phyloP scores from a whole-genome alignment of 2,797 vertebrate species.

The Darevskia mixta region DNA sequence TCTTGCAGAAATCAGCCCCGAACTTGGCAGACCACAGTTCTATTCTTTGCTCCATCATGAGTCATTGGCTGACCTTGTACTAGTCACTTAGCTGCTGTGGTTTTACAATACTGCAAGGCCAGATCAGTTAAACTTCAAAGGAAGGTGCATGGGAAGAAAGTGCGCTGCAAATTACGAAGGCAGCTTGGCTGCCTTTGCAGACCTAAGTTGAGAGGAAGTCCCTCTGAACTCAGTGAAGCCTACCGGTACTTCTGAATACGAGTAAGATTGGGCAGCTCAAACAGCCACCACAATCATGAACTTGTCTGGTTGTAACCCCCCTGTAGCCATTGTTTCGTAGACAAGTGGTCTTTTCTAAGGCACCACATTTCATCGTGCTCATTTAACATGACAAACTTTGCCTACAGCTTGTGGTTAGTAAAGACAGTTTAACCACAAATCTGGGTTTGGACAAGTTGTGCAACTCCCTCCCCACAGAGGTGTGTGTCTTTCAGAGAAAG shows the following conservation, averaged over 20 bases:
- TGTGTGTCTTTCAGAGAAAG: too few species aligned
- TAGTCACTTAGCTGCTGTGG: constrained; percentile 2
- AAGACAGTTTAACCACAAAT: too few species aligned
- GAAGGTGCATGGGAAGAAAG: not conserved
- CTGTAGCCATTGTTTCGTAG: not conserved
- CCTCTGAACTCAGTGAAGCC: not conserved
- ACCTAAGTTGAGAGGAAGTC: not conserved
- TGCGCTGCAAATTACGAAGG: not conserved
- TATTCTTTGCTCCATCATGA: not conserved
- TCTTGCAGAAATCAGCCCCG: not conserved
- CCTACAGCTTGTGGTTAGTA: not conserved
- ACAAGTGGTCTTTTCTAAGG: not conserved
- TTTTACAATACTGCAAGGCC: constrained; percentile 10
- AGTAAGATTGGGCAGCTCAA: not conserved
- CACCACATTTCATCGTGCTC: too few species aligned
- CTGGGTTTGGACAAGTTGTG: too few species aligned
- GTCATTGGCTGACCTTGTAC: constrained; percentile 13
- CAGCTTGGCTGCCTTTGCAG: not conserved
- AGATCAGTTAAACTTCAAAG: constrained; percentile 5
- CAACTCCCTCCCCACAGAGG: too few species aligned
- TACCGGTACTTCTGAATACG: not conserved
- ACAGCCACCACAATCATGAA: not conserved
- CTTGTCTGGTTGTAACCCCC: not conserved
- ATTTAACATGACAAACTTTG: not conserved
- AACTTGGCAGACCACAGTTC: not conserved